These are phyloP conservation scores for Podarcis lilfordi DNA, from an alignment of 2,797 vertebrate species.

Conservation along the genomic window DNA sequence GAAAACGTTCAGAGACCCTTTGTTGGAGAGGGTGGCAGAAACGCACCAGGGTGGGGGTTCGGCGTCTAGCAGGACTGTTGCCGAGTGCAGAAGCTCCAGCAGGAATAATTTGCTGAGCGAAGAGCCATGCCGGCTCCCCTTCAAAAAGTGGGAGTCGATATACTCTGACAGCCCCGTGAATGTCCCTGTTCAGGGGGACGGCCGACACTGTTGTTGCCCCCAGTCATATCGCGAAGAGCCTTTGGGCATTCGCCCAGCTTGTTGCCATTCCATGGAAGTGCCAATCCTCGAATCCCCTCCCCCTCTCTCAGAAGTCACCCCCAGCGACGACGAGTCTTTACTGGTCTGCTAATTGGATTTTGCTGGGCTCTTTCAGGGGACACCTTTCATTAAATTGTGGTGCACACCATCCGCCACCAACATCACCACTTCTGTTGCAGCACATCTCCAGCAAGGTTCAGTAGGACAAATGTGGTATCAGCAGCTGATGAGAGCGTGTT, in stretches of 20 bases:
- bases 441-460: constrained; percentile 14
- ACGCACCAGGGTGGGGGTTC: constrained; percentile 51
- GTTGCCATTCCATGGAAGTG: constrained; percentile 74
- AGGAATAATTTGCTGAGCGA: constrained; percentile 61
- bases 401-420: constrained; percentile 16
- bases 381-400: constrained; percentile 27
- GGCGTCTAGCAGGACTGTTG: constrained; percentile 67
- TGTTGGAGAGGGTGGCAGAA: constrained; percentile 62
- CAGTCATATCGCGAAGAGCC: constrained; percentile 70
- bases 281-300: constrained; percentile 73
- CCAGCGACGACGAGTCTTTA: constrained; percentile 83
- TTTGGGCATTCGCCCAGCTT: constrained; percentile 71
- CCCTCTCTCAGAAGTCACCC: constrained; percentile 67
- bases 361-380: constrained; percentile 43
- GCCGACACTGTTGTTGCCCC: constrained; percentile 66
- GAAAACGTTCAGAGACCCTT: constrained; percentile 70
- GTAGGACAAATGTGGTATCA: constrained; percentile 29
- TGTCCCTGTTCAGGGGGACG: constrained; percentile 66
- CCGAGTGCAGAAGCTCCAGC: constrained; percentile 55
- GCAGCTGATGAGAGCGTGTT: neutral
- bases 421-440: constrained; percentile 10
- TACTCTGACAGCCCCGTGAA: constrained; percentile 66
- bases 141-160: constrained; percentile 66
- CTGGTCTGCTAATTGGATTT: constrained; percentile 80
- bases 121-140: constrained; percentile 60